Evolutionary conservation across 2,888 invertebrate genomes (phyloP).

Genomic region (Prosapia bicincta): DNA sequence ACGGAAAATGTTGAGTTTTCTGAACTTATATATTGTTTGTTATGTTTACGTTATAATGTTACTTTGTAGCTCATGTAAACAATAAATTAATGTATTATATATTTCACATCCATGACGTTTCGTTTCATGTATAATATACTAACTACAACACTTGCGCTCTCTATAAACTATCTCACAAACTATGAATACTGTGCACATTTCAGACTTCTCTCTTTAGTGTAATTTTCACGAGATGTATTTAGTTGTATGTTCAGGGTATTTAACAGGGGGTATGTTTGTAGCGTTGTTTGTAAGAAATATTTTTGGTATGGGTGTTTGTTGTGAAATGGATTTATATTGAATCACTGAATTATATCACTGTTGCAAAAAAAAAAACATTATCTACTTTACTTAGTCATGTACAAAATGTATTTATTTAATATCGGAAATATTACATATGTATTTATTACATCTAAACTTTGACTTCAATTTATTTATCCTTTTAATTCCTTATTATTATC

Average conservation of each 20-base stretch:
- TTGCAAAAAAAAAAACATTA: constrained; percentile 20
- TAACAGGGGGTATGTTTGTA: background rate
- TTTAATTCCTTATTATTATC: too few species aligned
- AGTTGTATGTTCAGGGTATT: background rate
- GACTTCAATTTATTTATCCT: background rate
- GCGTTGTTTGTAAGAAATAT: background rate
- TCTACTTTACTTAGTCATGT: constrained; percentile 20
- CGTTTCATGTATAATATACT: background rate
- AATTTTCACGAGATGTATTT: background rate
- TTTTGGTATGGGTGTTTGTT: background rate
- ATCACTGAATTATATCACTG: constrained; percentile 15
- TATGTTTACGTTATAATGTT: too few species aligned
- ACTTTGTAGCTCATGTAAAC: too few species aligned
- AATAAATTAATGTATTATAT: too few species aligned
- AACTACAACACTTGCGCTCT: background rate
- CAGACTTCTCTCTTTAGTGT: background rate
- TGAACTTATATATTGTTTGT: too few species aligned
- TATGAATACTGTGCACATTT: background rate
- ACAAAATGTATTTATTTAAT: constrained; percentile 28
- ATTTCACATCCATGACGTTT: too few species aligned
- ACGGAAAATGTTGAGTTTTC: too few species aligned
- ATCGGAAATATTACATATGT: constrained; percentile 24
- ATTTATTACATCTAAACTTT: constrained; percentile 15
- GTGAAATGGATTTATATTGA: background rate
- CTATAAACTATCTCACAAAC: background rate